Conservation (phyloP, 2,888 invertebrate species). For the Diaphora mendica region DNA sequence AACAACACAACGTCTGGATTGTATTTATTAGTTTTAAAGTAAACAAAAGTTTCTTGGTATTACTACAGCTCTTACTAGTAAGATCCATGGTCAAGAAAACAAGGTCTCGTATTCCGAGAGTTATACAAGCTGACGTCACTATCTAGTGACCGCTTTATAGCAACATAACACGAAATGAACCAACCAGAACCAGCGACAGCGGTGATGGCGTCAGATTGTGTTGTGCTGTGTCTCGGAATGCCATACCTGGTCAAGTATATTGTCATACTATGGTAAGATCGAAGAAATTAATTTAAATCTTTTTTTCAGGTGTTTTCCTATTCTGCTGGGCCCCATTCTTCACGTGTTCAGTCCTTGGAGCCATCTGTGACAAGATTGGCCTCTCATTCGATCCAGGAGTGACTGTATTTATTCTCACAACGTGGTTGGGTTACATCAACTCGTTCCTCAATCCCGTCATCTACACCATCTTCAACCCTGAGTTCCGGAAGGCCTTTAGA, state of each 20-base stretch:
- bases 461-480: constrained; percentile 98
- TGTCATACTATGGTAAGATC: too few species aligned
- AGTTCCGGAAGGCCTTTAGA: constrained; percentile 99
- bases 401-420: constrained; percentile 96
- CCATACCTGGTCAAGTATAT: too few species aligned
- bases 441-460: constrained; percentile 97
- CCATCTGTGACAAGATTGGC: constrained; percentile 95
- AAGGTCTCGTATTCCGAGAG: too few species aligned
- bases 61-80: too few species aligned
- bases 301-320: constrained; percentile 95
- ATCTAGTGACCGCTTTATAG: too few species aligned
- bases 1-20: neutral
- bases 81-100: too few species aligned
- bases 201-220: too few species aligned
- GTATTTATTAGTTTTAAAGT: neutral
- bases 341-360: constrained; percentile 98
- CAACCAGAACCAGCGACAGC: too few species aligned
- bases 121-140: too few species aligned
- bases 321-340: constrained; percentile 99
- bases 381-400: constrained; percentile 93
- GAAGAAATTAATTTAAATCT: neutral
- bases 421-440: constrained; percentile 99
- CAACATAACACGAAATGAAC: too few species aligned
- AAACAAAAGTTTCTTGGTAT: neutral
- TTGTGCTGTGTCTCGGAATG: too few species aligned